Percentiles rank a stretch among this genome's conserved stretches.
These are phyloP conservation scores for Plumapathes pennacea DNA, from an alignment of 92 coral and sea anemone genomes.

Conservation along the genomic window DNA sequence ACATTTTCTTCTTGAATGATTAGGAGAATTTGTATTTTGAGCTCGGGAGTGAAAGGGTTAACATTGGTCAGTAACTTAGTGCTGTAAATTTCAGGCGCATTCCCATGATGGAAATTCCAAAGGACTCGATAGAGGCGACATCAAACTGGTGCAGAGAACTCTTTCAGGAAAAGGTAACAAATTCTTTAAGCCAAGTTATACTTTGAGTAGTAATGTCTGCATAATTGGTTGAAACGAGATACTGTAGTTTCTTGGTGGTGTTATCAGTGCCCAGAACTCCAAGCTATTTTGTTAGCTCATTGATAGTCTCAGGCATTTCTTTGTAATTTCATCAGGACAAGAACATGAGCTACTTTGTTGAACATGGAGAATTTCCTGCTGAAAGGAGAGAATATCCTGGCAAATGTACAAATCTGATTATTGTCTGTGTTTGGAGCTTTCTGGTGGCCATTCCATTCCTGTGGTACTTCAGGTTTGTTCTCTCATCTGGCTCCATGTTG, in stretches of 20 bases:
- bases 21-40: no score
- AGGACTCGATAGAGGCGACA: slow-evolving; percentile 60
- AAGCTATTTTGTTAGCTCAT: no score
- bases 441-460: slow-evolving; percentile 61
- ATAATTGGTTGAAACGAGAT: no score
- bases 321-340: slow-evolving; percentile 56
- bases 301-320: neutral
- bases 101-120: slow-evolving; percentile 75
- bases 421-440: slow-evolving; percentile 55
- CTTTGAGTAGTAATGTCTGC: no score
- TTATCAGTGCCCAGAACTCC: no score
- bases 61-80: no score
- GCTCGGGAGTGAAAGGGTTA: no score
- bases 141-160: slow-evolving; percentile 77
- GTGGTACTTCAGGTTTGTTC: slow-evolving; percentile 48
- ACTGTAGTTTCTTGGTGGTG: no score
- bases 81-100: slow-evolving; percentile 77
- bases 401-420: slow-evolving; percentile 50
- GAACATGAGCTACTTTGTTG: slow-evolving; percentile 68
- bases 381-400: slow-evolving; percentile 70
- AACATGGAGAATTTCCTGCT: slow-evolving; percentile 75
- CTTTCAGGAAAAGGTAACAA: slow-evolving; percentile 80
- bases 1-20: no score
- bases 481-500: slow-evolving; percentile 56
- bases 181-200: no score